Evolutionary conservation across 2,113 vertebrate genomes (phyloP).

Genomic region (Percina caprodes): DNA sequence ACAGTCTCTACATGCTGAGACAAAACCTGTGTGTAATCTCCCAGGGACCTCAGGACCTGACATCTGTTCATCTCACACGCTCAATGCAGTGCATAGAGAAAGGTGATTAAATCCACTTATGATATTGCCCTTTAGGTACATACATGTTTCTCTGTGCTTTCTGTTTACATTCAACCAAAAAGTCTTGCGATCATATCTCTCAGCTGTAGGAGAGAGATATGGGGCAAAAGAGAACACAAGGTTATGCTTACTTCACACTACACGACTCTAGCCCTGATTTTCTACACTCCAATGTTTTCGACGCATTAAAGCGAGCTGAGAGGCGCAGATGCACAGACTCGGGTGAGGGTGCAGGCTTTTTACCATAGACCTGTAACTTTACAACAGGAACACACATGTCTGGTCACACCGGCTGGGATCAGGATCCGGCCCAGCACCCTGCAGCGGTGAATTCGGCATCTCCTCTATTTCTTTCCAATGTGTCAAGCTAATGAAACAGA

Average conservation of each 20-base stretch:
- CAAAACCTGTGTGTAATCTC: slow-evolving; percentile 58
- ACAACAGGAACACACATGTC: too few relatives aligned
- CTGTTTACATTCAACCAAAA: slow-evolving; percentile 28
- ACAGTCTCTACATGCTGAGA: slow-evolving; percentile 62
- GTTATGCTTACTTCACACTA: not conserved
- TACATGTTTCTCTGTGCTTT: not conserved
- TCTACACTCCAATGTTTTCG: too few relatives aligned
- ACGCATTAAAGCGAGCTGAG: too few relatives aligned
- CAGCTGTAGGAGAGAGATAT: not conserved
- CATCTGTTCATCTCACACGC: slow-evolving; percentile 54
- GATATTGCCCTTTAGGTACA: slow-evolving; percentile 30
- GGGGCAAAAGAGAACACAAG: not conserved
- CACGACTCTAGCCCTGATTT: too few relatives aligned
- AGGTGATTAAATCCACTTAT: slow-evolving; percentile 25
- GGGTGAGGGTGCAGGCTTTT: too few relatives aligned
- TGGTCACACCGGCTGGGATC: too few relatives aligned
- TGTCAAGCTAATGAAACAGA: too few relatives aligned
- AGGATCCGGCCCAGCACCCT: too few relatives aligned
- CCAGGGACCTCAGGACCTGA: slow-evolving; percentile 45
- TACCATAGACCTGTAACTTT: too few relatives aligned
- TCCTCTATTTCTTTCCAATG: too few relatives aligned
- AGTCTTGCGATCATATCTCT: slow-evolving; percentile 24
- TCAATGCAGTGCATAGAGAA: slow-evolving; percentile 45
- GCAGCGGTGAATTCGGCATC: too few relatives aligned
- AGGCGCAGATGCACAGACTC: too few relatives aligned